phyloP scores from a whole-genome alignment of 2,797 vertebrate species.

The Streptopelia turtur region DNA sequence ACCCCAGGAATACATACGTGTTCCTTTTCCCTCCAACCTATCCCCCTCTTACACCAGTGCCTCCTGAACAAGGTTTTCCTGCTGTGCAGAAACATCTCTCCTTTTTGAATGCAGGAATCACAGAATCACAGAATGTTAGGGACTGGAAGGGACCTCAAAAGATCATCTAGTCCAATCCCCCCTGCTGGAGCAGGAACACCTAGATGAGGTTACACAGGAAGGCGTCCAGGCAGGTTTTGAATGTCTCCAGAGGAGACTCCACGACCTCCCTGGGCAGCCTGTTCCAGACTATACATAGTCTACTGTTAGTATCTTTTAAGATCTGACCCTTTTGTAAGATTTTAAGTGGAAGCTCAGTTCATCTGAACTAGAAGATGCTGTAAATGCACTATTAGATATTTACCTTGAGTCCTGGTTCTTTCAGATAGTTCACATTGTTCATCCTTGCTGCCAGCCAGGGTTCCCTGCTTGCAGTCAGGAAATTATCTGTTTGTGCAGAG shows the following conservation, averaged over 20 bases:
- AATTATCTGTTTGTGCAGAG: not conserved
- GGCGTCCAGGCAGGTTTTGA: no score
- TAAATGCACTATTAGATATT: not conserved
- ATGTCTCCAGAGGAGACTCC: no score
- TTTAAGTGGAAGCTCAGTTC: not conserved
- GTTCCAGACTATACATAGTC: not conserved
- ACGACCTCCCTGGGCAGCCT: no score
- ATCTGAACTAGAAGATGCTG: not conserved
- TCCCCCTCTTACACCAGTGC: not conserved
- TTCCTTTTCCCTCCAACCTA: not conserved
- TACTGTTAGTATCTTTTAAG: not conserved
- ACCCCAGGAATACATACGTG: not conserved
- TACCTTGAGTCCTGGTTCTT: not conserved
- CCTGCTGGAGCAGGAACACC: no score
- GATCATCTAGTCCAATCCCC: no score
- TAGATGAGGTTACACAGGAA: no score
- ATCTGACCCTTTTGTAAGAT: not conserved
- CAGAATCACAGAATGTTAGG: no score
- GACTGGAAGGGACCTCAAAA: no score
- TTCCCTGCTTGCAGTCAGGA: not conserved
- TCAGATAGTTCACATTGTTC: accelerated
- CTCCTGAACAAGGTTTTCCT: not conserved
- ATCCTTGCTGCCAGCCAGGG: not conserved
- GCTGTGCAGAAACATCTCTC: not conserved
- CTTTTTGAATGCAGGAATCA: not conserved